phyloP scores from a whole-genome alignment of 2,797 vertebrate species.

The Xerus rutilus region DNA sequence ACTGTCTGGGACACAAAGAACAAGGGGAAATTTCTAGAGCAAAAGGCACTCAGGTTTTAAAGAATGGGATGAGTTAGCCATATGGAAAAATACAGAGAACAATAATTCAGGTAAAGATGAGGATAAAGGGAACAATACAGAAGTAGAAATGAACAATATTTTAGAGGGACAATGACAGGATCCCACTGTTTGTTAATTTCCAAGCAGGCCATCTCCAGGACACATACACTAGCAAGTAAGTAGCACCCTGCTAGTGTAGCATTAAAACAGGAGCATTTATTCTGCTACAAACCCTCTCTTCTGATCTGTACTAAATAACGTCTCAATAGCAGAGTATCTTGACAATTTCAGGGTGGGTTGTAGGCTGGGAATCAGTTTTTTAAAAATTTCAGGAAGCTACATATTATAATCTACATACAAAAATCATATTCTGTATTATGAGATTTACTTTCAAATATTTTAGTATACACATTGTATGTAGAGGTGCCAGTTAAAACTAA shows the following conservation, averaged over 20 bases:
- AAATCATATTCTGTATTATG: not conserved
- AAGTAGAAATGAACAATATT: not conserved
- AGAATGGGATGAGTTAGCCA: not conserved
- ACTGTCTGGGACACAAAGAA: not conserved
- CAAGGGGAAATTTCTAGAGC: not conserved
- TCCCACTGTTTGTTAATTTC: not conserved
- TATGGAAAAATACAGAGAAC: not conserved
- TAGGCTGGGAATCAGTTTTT: not conserved
- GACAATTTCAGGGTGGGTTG: not conserved
- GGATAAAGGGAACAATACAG: not conserved
- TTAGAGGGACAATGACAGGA: not conserved
- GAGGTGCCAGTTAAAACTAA: not conserved
- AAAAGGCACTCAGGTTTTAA: not conserved
- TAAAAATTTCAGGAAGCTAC: not conserved
- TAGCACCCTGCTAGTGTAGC: not conserved
- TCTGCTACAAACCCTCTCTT: not conserved
- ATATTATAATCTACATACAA: not conserved
- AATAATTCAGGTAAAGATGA: not conserved
- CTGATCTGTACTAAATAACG: not conserved
- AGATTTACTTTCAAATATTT: conserved; percentile 37
- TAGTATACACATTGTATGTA: not conserved
- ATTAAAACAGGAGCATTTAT: not conserved
- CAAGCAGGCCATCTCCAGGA: not conserved
- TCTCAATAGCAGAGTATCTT: not conserved
- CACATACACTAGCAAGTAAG: not conserved